A percentile compares a stretch with the other conserved stretches of the same genome.
These are phyloP conservation scores for Trissoscelio sp. DNA, from an alignment of 2,888 invertebrate genomes.

Conservation along the genomic window DNA sequence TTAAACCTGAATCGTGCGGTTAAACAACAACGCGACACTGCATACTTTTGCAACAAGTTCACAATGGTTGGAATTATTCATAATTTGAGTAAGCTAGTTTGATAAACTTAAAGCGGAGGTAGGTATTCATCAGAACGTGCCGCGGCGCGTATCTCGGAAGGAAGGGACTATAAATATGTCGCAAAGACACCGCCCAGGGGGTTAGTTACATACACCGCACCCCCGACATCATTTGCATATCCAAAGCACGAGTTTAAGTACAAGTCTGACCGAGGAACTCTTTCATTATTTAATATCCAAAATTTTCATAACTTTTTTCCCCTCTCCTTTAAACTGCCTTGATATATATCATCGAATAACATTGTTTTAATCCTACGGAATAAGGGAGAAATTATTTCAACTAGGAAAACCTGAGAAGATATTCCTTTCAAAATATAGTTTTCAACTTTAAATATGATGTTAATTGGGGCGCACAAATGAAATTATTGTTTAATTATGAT, in stretches of 20 bases:
- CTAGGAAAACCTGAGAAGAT: constrained; percentile 13
- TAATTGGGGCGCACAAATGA: constrained; percentile 24
- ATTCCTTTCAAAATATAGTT: constrained; percentile 44
- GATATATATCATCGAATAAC: constrained; percentile 53
- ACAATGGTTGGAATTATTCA: constrained; percentile 69
- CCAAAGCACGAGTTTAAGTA: constrained; percentile 78
- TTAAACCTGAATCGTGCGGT: constrained; percentile 17
- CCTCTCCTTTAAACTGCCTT: constrained; percentile 7
- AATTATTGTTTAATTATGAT: constrained; percentile 51
- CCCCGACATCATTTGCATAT: constrained; percentile 79
- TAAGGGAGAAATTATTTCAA: constrained; percentile 42
- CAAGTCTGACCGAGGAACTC: constrained; percentile 57
- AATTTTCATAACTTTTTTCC: constrained; percentile 59
- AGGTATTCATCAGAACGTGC: constrained; percentile 76
- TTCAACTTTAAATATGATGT: constrained; percentile 36
- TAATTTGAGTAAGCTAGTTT: constrained; percentile 77
- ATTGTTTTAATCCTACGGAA: constrained; percentile 56
- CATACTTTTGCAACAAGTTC: constrained; percentile 56
- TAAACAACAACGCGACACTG: constrained; percentile 31
- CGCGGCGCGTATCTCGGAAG: constrained; percentile 76
- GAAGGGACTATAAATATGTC: constrained; percentile 81
- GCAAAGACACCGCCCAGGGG: constrained; percentile 77
- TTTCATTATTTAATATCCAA: constrained; percentile 63
- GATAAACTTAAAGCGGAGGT: constrained; percentile 77
- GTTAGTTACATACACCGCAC: constrained; percentile 77